These are phyloP conservation scores for Psylliodes chrysocephalus DNA, from an alignment of 2,888 invertebrate genomes.

Conservation along the genomic window DNA sequence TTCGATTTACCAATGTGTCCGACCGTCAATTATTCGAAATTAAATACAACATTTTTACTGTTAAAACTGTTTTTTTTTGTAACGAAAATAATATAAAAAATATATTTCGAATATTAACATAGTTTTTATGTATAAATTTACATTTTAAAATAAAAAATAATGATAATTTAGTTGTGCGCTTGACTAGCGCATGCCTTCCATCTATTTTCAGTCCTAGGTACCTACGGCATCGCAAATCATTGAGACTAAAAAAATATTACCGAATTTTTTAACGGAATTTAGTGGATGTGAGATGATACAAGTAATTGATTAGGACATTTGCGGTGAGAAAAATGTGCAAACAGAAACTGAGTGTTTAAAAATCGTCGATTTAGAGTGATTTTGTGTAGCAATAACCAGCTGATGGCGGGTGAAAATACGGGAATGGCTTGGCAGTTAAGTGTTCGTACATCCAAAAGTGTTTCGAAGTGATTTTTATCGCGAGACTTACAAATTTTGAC, in stretches of 20 bases:
- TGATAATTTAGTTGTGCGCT: slow-evolving; percentile 27
- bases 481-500: slow-evolving; percentile 32
- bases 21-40: not conserved
- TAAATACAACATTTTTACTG: not conserved
- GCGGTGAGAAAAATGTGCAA: slow-evolving; percentile 67
- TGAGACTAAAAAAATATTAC: slow-evolving; percentile 36
- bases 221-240: slow-evolving; percentile 69
- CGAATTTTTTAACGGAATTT: slow-evolving; percentile 34
- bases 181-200: slow-evolving; percentile 65
- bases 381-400: slow-evolving; percentile 64
- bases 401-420: slow-evolving; percentile 66
- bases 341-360: slow-evolving; percentile 65
- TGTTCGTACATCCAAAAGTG: slow-evolving; percentile 54
- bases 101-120: not conserved
- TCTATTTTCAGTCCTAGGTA: slow-evolving; percentile 72
- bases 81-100: not conserved
- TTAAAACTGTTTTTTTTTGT: not conserved
- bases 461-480: slow-evolving; percentile 49
- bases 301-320: slow-evolving; percentile 54
- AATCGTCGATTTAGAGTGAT: slow-evolving; percentile 69
- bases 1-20: not conserved
- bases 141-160: slow-evolving; percentile 5
- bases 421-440: slow-evolving; percentile 62
- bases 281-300: slow-evolving; percentile 48
- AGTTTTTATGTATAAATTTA: not conserved